Evolutionary conservation across 2,888 invertebrate species (phyloP).

Genomic region (Tipula helvola): DNA sequence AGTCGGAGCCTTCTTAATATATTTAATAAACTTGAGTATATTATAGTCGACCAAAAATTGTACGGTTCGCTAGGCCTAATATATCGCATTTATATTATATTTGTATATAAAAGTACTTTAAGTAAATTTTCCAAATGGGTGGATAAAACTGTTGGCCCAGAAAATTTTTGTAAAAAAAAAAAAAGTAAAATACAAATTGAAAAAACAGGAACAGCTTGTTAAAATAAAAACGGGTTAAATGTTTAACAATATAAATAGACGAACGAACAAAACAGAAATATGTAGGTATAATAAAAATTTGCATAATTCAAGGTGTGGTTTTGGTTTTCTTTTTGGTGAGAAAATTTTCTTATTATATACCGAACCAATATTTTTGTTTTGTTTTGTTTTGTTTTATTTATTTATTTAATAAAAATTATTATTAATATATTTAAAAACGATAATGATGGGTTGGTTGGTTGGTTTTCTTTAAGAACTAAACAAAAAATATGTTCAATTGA

Average conservation of each 20-base stretch:
- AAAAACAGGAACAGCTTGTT: background rate
- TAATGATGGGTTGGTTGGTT: background rate
- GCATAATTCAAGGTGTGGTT: conserved; percentile 4
- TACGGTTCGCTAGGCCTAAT: background rate
- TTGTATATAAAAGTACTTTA: background rate
- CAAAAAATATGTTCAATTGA: background rate
- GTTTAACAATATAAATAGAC: background rate
- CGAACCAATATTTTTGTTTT: background rate
- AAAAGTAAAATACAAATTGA: background rate
- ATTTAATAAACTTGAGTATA: background rate
- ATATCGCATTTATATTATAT: background rate
- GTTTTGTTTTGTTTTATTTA: background rate
- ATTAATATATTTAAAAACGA: background rate
- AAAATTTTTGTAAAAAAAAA: too few relatives aligned
- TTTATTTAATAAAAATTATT: background rate
- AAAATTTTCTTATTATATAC: background rate
- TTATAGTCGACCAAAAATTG: background rate
- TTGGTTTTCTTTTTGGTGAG: background rate
- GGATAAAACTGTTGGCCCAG: background rate
- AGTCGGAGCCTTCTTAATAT: background rate
- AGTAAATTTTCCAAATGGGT: background rate
- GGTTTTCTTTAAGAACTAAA: background rate
- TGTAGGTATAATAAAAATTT: background rate
- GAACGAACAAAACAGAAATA: background rate
- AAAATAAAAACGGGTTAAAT: background rate